phyloP scores from a whole-genome alignment of 2,113 vertebrate species.

The Rhizomys pruinosus region DNA sequence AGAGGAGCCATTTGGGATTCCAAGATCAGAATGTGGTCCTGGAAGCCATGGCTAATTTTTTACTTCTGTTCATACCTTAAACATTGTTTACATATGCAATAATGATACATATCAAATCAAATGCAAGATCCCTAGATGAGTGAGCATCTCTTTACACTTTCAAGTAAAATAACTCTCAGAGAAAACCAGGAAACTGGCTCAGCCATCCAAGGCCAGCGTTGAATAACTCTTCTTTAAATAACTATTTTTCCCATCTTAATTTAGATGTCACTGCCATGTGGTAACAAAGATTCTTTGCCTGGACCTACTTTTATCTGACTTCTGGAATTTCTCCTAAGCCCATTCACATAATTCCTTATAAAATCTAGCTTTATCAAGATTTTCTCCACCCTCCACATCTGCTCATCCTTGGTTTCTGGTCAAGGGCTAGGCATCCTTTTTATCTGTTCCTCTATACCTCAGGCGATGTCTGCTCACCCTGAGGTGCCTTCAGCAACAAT shows the following conservation, averaged over 20 bases:
- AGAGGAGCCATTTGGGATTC: not conserved
- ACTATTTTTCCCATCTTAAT: not conserved
- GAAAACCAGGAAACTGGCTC: not conserved
- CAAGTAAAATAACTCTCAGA: not conserved
- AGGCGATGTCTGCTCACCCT: not conserved
- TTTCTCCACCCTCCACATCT: not conserved
- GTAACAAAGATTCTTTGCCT: not conserved
- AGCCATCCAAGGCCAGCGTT: not conserved
- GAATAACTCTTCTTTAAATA: not conserved
- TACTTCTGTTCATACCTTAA: not conserved
- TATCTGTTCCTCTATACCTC: not conserved
- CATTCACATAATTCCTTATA: not conserved
- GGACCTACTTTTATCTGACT: not conserved
- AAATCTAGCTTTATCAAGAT: not conserved
- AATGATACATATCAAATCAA: not conserved
- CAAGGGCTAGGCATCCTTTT: not conserved
- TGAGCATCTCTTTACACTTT: not conserved
- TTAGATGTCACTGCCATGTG: not conserved
- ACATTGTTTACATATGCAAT: not conserved
- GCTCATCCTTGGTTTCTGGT: not conserved
- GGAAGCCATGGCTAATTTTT: not conserved
- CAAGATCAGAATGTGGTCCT: not conserved
- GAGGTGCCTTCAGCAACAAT: constrained; percentile 10
- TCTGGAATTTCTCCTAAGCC: not conserved
- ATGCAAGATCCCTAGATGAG: constrained; percentile 37